Conservation (phyloP, 92 coral and sea anemone genomes). For the Phymanthus crucifer region DNA sequence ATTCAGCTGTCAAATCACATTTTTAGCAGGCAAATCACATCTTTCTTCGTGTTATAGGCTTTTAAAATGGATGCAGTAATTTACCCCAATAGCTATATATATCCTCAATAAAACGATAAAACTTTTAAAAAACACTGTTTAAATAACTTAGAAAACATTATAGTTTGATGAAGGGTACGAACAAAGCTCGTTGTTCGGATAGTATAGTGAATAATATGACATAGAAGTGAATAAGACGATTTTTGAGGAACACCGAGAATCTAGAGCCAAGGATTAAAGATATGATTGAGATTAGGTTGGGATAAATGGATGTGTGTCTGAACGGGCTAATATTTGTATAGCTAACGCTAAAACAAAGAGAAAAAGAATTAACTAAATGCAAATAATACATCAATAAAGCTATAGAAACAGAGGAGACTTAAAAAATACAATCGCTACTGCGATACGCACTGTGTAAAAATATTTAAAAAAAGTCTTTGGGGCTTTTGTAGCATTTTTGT, state of each 20-base stretch:
- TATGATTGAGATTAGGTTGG: not conserved
- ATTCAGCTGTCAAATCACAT: not conserved
- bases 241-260: not conserved
- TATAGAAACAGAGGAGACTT: not conserved
- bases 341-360: not conserved
- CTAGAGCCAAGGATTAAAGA: not conserved
- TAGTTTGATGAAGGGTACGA: not conserved
- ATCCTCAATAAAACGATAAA: not conserved
- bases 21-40: not conserved
- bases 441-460: not conserved
- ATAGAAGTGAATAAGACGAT: not conserved
- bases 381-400: not conserved
- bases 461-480: not conserved
- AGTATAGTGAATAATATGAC: not conserved
- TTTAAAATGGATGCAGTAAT: not conserved
- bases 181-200: not conserved
- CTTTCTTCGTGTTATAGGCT: not conserved
- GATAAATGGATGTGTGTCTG: not conserved
- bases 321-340: not conserved
- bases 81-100: not conserved
- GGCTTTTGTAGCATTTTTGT: not conserved
- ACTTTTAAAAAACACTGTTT: not conserved
- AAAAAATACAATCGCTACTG: not conserved
- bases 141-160: not conserved
- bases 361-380: not conserved